phyloP scores from a whole-genome alignment of 2,888 invertebrate species.

The Alcis repandata region DNA sequence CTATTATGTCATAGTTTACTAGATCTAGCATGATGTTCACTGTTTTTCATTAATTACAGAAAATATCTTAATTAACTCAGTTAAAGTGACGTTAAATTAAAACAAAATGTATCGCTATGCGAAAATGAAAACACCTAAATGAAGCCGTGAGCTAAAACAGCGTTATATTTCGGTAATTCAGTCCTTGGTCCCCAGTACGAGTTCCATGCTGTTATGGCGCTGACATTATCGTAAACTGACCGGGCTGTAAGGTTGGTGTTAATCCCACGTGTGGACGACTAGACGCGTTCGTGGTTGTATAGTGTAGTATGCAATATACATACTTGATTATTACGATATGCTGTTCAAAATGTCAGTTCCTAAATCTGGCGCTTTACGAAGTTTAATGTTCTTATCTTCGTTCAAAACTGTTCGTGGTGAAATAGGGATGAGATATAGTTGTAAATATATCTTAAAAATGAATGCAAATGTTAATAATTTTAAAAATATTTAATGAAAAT shows the following conservation, averaged over 20 bases:
- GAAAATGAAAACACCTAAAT: background rate
- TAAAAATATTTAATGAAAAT: no score
- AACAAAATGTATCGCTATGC: background rate
- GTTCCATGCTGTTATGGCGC: constrained; percentile 63
- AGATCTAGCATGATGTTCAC: no score
- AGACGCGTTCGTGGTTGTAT: constrained; percentile 14
- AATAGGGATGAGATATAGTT: no score
- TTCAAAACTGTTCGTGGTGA: no score
- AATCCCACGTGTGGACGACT: constrained; percentile 66
- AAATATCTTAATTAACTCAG: no score
- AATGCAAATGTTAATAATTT: no score
- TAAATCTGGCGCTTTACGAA: background rate
- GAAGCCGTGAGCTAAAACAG: background rate
- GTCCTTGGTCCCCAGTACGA: constrained; percentile 7
- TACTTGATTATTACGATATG: constrained; percentile 24
- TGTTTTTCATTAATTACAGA: no score
- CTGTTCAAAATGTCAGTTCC: background rate
- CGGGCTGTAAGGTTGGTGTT: constrained; percentile 59
- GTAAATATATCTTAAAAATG: no score
- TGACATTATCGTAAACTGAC: constrained; percentile 71
- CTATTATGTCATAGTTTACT: no score
- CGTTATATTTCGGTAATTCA: constrained; percentile 1
- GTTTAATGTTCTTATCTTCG: no score
- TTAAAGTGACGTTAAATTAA: no score
- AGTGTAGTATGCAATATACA: no score